Evolutionary conservation across 2,797 vertebrate genomes (phyloP).

Genomic region (Tarsius wallacei): DNA sequence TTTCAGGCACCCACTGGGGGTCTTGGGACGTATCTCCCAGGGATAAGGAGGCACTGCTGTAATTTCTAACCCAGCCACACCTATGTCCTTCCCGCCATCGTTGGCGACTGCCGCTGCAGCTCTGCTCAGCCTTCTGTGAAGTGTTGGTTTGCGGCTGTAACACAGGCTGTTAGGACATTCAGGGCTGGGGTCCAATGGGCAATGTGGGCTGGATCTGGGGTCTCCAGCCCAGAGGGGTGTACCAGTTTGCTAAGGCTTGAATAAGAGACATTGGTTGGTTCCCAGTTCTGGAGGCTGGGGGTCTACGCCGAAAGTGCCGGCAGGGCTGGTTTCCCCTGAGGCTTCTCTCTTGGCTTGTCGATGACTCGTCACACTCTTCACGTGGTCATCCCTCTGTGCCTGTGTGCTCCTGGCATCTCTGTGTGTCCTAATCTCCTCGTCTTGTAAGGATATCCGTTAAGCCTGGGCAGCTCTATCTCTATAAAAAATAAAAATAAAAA

Average conservation of each 20-base stretch:
- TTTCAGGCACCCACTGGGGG: background rate
- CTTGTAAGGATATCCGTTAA: background rate
- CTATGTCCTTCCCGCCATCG: fast-evolving
- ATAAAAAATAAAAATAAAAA: background rate
- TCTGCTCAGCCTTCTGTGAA: background rate
- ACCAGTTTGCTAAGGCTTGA: background rate
- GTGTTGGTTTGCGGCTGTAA: background rate
- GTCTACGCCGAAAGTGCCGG: background rate
- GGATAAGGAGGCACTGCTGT: background rate
- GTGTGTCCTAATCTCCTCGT: background rate
- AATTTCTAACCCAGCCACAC: fast-evolving
- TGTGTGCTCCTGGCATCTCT: background rate
- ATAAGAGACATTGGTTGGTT: background rate
- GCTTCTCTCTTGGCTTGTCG: background rate
- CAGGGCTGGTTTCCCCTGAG: too few relatives aligned
- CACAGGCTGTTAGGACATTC: too few relatives aligned
- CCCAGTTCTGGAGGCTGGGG: background rate
- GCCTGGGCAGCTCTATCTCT: background rate
- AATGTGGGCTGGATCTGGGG: background rate
- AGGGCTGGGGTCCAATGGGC: background rate
- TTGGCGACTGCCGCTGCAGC: background rate
- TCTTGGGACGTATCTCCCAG: background rate
- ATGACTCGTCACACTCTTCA: background rate
- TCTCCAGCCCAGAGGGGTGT: background rate
- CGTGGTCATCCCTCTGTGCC: fast-evolving